These are phyloP conservation scores for Glyphotaelius pellucidus DNA, from an alignment of 2,888 invertebrate species.

Conservation along the genomic window DNA sequence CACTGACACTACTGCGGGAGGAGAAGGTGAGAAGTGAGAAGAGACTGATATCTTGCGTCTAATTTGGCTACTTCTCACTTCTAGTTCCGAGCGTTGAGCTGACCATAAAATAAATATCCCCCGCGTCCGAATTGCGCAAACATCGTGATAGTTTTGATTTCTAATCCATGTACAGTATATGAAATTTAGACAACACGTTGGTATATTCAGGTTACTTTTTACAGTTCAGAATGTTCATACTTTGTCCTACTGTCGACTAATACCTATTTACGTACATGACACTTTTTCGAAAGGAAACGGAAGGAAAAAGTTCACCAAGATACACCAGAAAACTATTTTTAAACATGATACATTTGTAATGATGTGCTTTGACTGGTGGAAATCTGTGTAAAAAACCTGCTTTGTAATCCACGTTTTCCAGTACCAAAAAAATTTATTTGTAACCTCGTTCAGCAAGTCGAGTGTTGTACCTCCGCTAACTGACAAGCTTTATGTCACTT, in stretches of 20 bases:
- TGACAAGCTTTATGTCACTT: conserved; percentile 17
- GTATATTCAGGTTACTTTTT: neutral
- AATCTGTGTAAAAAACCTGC: neutral
- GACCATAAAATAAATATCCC: conserved; percentile 38
- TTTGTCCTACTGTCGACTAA: neutral
- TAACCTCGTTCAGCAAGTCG: neutral
- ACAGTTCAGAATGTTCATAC: neutral
- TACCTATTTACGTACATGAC: neutral
- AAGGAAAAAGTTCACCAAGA: neutral
- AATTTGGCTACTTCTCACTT: conserved; percentile 19
- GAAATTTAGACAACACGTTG: neutral
- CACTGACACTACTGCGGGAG: conserved; percentile 9
- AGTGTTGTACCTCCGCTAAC: neutral
- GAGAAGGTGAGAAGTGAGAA: conserved; percentile 43
- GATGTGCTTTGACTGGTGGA: neutral
- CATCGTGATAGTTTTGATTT: conserved; percentile 16
- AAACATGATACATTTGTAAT: neutral
- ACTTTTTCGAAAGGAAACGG: neutral
- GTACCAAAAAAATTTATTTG: neutral
- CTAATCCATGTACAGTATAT: neutral
- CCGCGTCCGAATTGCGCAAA: conserved; percentile 27
- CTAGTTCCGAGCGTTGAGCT: neutral
- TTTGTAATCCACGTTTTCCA: neutral
- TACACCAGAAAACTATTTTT: neutral
- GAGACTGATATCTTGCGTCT: conserved; percentile 24